Base-by-base conservation (phyloP, 2,113 vertebrate genomes). In the Oophaga pumilio region DNA sequence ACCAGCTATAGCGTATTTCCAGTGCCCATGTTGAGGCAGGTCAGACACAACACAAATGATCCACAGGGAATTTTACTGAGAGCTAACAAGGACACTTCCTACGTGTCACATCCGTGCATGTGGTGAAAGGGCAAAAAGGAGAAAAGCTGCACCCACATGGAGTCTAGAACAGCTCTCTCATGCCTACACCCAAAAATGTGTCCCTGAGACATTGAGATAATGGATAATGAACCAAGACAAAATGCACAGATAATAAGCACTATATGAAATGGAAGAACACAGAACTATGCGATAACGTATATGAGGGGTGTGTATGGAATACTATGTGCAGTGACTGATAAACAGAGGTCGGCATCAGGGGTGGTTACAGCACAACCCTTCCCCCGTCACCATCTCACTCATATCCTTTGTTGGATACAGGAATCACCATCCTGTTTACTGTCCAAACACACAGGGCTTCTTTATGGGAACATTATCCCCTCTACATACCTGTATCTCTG, bases 281-380 rank as follows among this genome's bases (percentile, higher is more conserved):
- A 22, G 64, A 15, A 50, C 56, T 49, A 20, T 53, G 24, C 50
- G 76, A 80, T 79, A 87, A 87, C 76, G 57, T 52, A 20, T 50
- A 87, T 80, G 78, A 57, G 26, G 86, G 78, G 78, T 81, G 85
- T 87, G 77, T 59, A 56, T 15, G 12, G 50, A 79, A 33, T 59
- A 53, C 49, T 68, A 28, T 52, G 77, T 57, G 24, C 24, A 50
- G 17, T 56, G 62, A 22, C 49, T 87, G 77, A 81, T 87, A 87
- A 87, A 80, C 85, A 33, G 24, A 43, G 76, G 69, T 50, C 43
- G 24, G n/a, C 11, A 50, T 9, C 8, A 26, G 4, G 64, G 82
- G 68, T 56, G 66, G 82, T 43, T 18, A 33, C 64, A 33, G 13
- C 59, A 52, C 73, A 64, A 11, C 57, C 73, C 57, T 17, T 49